These are phyloP conservation scores for Oreochromis aureus DNA, from an alignment of 2,113 vertebrate species.

Conservation along the genomic window DNA sequence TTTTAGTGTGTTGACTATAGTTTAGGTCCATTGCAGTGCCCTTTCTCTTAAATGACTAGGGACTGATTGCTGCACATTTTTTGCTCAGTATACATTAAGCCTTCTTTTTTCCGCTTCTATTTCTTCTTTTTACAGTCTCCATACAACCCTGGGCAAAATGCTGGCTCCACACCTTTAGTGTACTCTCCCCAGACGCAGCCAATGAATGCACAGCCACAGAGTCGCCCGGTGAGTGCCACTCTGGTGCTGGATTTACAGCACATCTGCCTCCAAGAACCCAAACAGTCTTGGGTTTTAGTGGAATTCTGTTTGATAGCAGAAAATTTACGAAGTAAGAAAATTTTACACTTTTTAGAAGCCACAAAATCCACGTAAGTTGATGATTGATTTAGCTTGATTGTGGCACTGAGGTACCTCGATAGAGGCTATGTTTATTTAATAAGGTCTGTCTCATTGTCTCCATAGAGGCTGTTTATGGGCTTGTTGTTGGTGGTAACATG, in stretches of 20 bases:
- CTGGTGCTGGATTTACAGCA: neutral
- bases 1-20: neutral
- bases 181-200: conserved; percentile 91
- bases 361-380: neutral
- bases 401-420: neutral
- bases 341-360: neutral
- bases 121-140: conserved; percentile 76
- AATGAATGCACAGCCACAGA: conserved; percentile 94
- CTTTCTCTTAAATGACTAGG: neutral
- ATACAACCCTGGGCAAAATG: conserved; percentile 93
- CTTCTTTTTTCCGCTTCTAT: neutral
- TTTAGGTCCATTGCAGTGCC: neutral
- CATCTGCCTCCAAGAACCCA: neutral
- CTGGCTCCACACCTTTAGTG: conserved; percentile 86
- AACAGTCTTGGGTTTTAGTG: neutral
- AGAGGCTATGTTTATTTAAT: neutral
- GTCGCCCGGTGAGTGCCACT: conserved; percentile 85
- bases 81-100: neutral
- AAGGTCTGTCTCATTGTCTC: neutral
- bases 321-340: neutral
- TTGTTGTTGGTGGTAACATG: neutral
- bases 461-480: neutral
- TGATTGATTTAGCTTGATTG: neutral
- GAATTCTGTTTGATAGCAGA: neutral
- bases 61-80: neutral